Conservation (phyloP, 2,888 invertebrate species). For the Plebejus melissa region DNA sequence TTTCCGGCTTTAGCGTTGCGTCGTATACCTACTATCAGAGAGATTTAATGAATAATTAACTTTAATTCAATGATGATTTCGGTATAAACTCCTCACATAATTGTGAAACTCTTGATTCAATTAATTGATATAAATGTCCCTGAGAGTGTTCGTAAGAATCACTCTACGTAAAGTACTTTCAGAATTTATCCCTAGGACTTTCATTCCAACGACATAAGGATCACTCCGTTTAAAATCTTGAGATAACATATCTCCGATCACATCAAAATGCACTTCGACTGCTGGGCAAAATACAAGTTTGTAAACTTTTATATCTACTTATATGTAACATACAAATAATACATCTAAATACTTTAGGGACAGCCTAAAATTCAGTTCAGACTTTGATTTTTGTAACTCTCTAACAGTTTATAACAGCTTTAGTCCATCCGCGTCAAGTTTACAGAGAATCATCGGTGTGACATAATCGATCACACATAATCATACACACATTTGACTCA, state of each 20-base stretch:
- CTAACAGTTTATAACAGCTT: constrained; percentile 7
- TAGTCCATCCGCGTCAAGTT: background rate
- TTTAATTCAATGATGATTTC: background rate
- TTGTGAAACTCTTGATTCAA: too few relatives aligned
- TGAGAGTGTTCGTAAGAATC: background rate
- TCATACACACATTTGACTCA: background rate
- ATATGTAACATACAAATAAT: constrained; percentile 17
- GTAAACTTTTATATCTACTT: constrained; percentile 16
- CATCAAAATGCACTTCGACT: background rate
- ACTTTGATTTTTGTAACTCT: constrained; percentile 26
- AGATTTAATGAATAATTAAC: background rate
- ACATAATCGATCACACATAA: background rate
- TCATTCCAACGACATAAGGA: background rate
- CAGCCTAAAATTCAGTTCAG: constrained; percentile 25
- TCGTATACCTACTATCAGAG: background rate
- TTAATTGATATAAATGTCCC: background rate
- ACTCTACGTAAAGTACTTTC: background rate
- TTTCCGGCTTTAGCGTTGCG: background rate
- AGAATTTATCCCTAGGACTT: background rate
- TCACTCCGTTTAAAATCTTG: background rate
- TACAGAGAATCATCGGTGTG: background rate
- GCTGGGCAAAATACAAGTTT: background rate
- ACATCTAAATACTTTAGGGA: constrained; percentile 25
- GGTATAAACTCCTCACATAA: too few relatives aligned
- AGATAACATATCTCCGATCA: background rate